These are phyloP conservation scores for Coboldia fuscipes DNA, from an alignment of 1,140 invertebrate species.

Conservation along the genomic window DNA sequence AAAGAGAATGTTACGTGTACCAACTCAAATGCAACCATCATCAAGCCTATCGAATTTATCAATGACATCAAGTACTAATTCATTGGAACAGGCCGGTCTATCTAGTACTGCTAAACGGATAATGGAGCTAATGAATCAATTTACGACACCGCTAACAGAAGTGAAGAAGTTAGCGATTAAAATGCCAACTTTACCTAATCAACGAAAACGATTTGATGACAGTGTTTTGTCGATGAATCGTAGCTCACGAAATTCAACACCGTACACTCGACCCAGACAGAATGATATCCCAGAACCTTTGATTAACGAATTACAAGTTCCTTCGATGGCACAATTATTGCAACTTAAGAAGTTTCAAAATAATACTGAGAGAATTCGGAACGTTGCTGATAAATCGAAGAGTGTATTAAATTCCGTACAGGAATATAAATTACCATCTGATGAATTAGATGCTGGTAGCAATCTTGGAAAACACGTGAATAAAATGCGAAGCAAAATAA, in stretches of 20 bases:
- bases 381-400: constrained; percentile 30
- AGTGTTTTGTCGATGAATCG: constrained; percentile 5
- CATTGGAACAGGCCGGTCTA: constrained; percentile 14
- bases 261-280: constrained; percentile 6
- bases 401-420: constrained; percentile 15
- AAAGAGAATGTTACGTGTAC: constrained; percentile 3
- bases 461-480: constrained; percentile 18
- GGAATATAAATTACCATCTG: constrained; percentile 12
- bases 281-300: constrained; percentile 8
- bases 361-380: constrained; percentile 34
- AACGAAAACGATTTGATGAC: constrained; percentile 9
- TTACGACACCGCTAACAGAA: constrained; percentile 47
- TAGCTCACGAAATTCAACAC: constrained; percentile 6
- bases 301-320: constrained; percentile 26
- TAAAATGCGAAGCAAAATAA: constrained; percentile 23
- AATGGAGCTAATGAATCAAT: constrained; percentile 46
- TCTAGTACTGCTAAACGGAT: constrained; percentile 43
- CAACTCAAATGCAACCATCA: constrained; percentile 7
- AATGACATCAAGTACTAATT: constrained; percentile 7
- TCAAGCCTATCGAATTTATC: constrained; percentile 11
- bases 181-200: constrained; percentile 8
- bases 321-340: constrained; percentile 32
- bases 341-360: constrained; percentile 32
- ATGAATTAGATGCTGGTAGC: constrained; percentile 8
- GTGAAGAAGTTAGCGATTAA: constrained; percentile 40